Evolutionary conservation across 2,888 invertebrate species (phyloP).

Genomic region (Thera obeliscata): DNA sequence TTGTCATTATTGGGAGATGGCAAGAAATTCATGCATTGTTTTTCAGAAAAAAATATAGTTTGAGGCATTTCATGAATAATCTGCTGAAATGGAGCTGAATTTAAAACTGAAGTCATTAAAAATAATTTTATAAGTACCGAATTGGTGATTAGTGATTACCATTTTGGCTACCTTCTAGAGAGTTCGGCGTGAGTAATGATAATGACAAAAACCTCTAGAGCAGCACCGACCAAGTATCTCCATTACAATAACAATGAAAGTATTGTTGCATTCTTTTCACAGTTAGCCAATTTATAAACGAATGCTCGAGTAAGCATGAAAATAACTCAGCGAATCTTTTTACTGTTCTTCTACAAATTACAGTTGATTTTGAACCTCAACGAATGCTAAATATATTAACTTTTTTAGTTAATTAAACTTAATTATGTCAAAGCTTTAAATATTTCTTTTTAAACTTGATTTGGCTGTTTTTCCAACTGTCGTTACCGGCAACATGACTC

Average conservation of each 20-base stretch:
- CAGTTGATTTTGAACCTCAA: constrained; percentile 15
- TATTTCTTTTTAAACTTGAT: constrained; percentile 15
- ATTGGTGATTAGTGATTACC: neutral
- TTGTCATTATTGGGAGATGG: too few relatives aligned
- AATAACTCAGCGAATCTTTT: constrained; percentile 16
- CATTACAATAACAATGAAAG: constrained; percentile 37
- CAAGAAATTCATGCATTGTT: too few relatives aligned
- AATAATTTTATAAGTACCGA: too few relatives aligned
- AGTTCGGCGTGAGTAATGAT: constrained; percentile 15
- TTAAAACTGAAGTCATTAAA: too few relatives aligned
- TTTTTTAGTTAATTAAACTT: constrained; percentile 9
- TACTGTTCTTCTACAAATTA: constrained; percentile 8
- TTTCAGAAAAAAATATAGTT: too few relatives aligned
- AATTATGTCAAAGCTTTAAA: constrained; percentile 10
- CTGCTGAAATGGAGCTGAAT: too few relatives aligned
- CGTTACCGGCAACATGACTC: constrained; percentile 17
- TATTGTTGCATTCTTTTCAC: constrained; percentile 26
- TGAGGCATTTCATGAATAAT: too few relatives aligned
- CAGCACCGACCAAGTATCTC: constrained; percentile 17
- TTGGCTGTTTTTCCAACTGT: constrained; percentile 10
- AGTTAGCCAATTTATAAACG: constrained; percentile 26
- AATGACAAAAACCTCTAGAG: constrained; percentile 16
- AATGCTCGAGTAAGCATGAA: constrained; percentile 23
- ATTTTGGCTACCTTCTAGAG: constrained; percentile 9
- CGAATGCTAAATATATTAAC: neutral